These are phyloP conservation scores for Tetramorium parvispinum DNA, from an alignment of 1,140 invertebrate species.

Conservation along the genomic window DNA sequence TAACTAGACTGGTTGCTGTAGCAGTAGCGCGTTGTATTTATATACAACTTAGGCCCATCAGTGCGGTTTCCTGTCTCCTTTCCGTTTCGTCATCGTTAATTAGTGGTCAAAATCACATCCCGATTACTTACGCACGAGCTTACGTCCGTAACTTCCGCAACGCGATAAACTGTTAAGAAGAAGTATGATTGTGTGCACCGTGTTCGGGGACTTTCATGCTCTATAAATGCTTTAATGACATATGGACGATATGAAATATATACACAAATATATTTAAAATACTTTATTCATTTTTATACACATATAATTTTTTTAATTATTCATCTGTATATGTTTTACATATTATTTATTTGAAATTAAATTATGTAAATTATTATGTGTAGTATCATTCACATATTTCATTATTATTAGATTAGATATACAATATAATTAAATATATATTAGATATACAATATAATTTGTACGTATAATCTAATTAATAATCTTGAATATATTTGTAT, in stretches of 20 bases:
- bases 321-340: neutral
- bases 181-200: neutral
- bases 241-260: neutral
- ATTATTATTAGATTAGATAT: neutral
- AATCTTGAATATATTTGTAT: neutral
- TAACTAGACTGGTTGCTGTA: neutral
- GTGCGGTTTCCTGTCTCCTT: slow-evolving; percentile 3
- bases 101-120: slow-evolving; percentile 59
- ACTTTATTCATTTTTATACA: neutral
- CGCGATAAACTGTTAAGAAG: slow-evolving; percentile 19
- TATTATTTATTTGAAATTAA: neutral
- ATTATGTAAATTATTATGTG: neutral
- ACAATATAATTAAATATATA: no score
- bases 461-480: neutral
- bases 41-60: slow-evolving; percentile 24
- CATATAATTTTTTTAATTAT: neutral
- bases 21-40: neutral
- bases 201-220: neutral
- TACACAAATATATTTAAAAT: neutral
- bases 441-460: neutral
- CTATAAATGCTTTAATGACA: neutral
- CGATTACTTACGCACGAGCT: slow-evolving; percentile 41
- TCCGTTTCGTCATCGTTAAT: slow-evolving; percentile 45
- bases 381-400: neutral
- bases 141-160: slow-evolving; percentile 25